These are phyloP conservation scores for Thelaira solivaga DNA, from an alignment of 2,888 invertebrate species.

Conservation along the genomic window DNA sequence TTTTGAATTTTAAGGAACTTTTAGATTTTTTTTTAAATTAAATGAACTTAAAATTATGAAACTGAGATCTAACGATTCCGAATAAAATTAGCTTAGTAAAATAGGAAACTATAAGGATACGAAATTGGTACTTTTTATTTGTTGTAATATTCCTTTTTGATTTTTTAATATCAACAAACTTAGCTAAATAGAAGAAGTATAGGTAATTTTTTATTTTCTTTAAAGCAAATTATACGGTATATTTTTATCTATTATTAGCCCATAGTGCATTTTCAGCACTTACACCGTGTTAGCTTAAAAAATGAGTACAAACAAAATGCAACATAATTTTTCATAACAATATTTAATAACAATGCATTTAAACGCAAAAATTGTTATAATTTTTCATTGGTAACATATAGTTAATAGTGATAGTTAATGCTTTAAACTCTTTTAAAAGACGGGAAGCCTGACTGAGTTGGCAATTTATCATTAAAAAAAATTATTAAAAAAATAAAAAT, in stretches of 20 bases:
- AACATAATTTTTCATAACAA: conserved; percentile 50
- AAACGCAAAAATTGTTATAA: conserved; percentile 56
- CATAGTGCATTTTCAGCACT: conserved; percentile 29
- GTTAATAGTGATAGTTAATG: conserved; percentile 16
- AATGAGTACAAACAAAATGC: conserved; percentile 27
- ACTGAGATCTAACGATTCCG: too few relatives aligned
- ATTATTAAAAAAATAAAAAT: neutral
- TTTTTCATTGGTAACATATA: conserved; percentile 50
- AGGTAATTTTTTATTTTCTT: too few relatives aligned
- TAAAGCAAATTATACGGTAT: too few relatives aligned
- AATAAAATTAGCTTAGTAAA: too few relatives aligned
- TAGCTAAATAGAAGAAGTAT: too few relatives aligned
- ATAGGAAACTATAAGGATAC: too few relatives aligned
- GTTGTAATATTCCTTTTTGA: too few relatives aligned
- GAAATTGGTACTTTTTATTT: too few relatives aligned
- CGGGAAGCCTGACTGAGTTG: neutral
- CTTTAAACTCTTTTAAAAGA: neutral
- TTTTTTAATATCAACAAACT: too few relatives aligned
- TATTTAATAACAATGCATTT: conserved; percentile 57
- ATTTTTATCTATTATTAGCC: neutral
- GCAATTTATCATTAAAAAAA: conserved; percentile 8
- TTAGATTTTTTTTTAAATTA: too few relatives aligned
- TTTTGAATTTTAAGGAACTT: too few relatives aligned
- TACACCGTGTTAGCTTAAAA: neutral
- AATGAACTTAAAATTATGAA: too few relatives aligned